Evolutionary conservation across 2,888 invertebrate species (phyloP), one percentile per base, ranked within the genome.

Genomic region (Nephrotoma guestfalica): DNA sequence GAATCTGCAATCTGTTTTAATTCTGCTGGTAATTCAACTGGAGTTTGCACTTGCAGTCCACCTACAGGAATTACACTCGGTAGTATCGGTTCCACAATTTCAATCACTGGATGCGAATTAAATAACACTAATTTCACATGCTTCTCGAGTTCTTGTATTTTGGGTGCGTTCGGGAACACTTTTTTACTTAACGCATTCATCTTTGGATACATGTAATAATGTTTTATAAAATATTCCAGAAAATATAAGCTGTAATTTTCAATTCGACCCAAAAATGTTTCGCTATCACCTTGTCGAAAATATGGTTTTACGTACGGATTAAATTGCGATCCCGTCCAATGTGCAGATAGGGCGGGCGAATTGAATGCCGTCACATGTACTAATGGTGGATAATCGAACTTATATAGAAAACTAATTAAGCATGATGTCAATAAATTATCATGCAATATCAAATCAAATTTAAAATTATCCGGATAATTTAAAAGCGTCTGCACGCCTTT

Each of bases 391-490:
- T 90, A 88, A 0, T 88, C 88, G 87, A 90, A 91, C 86, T 89
- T 89, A 51, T 90, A 89, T 0, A 89, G 87, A 86, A 91, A 89
- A 0, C 89, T 89, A n/a, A 91, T 41, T 13, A 91, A 87, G 88
- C 89, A 89, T 3, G 90, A 88, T 2, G 90, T 90, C 43, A 89
- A 45, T 0, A 89, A 89, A 83, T 89, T 90, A 87, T 91, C 91
- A 86, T 90, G 88, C 3, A 91, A 87, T n/a, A 90, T 89, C 47
- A 90, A 86, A 88, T 91, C 91, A 87, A 90, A 90, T 43, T 89
- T 88, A 45, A 90, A 90, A 51, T 89, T 87, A 15, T 86, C 47
- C 9, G 88, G 88, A 71, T 88, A 88, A 40, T 87, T 87, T 5
- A 86, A 30, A 7, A 88, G 84, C 5, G 85, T 86, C 4, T 86